phyloP scores from a whole-genome alignment of 2,797 vertebrate genomes.

The Platyrinchus mystaceus region DNA sequence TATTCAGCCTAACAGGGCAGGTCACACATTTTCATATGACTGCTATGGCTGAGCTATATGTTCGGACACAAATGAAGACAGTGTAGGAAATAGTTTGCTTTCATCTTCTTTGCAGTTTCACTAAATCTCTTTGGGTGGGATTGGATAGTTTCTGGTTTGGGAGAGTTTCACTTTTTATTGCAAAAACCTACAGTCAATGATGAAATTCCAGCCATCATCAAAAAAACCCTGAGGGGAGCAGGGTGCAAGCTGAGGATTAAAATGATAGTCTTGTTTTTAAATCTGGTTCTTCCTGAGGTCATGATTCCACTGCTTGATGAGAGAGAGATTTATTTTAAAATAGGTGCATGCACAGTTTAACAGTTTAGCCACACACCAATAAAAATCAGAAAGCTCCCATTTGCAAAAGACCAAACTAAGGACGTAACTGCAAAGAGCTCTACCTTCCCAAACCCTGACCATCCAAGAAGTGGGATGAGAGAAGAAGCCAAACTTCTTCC shows the following conservation, averaged over 20 bases:
- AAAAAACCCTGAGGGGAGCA: not conserved
- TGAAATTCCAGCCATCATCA: not conserved
- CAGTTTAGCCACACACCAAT: not conserved
- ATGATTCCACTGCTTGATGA: not conserved
- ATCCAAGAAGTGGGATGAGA: not conserved
- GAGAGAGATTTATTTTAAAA: not conserved
- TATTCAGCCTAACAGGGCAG: not conserved
- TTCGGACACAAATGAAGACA: not conserved
- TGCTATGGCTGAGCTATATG: rapidly evolving
- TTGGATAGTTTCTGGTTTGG: not conserved
- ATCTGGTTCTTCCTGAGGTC: not conserved
- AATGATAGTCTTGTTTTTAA: not conserved
- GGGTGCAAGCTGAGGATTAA: not conserved
- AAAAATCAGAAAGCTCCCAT: not conserved
- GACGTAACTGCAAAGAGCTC: not conserved
- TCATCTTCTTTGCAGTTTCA: not conserved
- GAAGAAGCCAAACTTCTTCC: not conserved
- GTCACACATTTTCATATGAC: not conserved
- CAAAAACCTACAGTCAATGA: not conserved
- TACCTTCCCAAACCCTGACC: not conserved
- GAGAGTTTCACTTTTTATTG: not conserved
- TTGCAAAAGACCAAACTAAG: not conserved
- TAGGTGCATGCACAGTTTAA: rapidly evolving
- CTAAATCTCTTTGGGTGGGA: not conserved
- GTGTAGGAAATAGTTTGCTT: not conserved